phyloP scores from a whole-genome alignment of 2,888 invertebrate genomes.

The Drosophila nigricruria region DNA sequence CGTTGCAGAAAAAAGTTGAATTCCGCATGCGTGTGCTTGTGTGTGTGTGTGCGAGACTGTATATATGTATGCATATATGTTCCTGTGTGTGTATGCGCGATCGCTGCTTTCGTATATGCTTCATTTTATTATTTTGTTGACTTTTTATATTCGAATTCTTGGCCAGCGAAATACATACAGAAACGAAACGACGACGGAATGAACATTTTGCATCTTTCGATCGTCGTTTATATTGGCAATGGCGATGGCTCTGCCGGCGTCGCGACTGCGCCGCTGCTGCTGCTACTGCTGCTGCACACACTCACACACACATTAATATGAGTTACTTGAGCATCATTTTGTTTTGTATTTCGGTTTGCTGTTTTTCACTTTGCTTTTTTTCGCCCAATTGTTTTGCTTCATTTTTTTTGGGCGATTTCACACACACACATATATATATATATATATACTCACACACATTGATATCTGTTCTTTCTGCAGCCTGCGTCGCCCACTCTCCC shows the following conservation, averaged over 20 bases:
- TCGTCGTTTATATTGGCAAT: constrained; percentile 75
- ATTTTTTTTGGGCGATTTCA: constrained; percentile 59
- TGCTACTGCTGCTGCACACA: constrained; percentile 38
- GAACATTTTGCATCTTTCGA: constrained; percentile 81
- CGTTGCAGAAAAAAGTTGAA: constrained; percentile 68
- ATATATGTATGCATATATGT: neutral
- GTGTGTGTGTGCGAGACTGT: constrained; percentile 4
- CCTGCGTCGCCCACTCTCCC: constrained; percentile 63
- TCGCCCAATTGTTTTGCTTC: constrained; percentile 46
- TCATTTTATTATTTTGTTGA: constrained; percentile 79
- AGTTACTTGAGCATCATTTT: constrained; percentile 75
- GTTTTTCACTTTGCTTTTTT: constrained; percentile 50
- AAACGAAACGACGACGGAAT: constrained; percentile 69
- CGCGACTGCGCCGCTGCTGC: constrained; percentile 38
- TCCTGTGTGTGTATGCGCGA: constrained; percentile 35
- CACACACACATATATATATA: constrained; percentile 47
- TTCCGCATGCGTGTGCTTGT: constrained; percentile 40
- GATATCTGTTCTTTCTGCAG: constrained; percentile 62
- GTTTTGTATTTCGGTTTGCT: constrained; percentile 60
- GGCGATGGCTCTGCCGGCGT: constrained; percentile 45
- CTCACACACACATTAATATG: constrained; percentile 53
- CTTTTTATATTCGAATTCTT: constrained; percentile 72
- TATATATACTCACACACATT: constrained; percentile 37
- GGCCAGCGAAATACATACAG: constrained; percentile 61
- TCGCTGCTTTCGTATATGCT: constrained; percentile 74